Evolutionary conservation across 2,888 invertebrate species (phyloP).

Genomic region (Abrostola triplasia): DNA sequence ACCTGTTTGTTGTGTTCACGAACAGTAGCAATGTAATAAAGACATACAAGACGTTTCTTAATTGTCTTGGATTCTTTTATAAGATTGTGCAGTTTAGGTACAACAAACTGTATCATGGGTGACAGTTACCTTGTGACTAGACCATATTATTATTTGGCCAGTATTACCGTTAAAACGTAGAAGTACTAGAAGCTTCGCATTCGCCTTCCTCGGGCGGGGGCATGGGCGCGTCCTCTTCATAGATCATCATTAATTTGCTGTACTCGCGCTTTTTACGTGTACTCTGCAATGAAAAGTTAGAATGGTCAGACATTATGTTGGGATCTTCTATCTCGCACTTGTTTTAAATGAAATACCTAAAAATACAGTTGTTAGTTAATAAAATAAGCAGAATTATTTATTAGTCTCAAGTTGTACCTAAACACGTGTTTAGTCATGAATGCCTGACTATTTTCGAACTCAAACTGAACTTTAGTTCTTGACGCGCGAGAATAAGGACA

Average conservation of each 20-base stretch:
- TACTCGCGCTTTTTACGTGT: conserved; percentile 77
- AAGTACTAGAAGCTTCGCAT: neutral
- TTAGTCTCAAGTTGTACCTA: too few relatives aligned
- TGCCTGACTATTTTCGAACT: too few relatives aligned
- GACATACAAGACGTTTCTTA: conserved; percentile 2
- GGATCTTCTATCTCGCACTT: too few relatives aligned
- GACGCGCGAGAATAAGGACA: too few relatives aligned
- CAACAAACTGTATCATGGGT: neutral
- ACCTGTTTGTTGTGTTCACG: conserved; percentile 1
- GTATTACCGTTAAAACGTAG: conserved; percentile 2
- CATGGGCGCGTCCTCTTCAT: conserved; percentile 91
- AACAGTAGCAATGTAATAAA: neutral
- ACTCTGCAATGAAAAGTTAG: conserved; percentile 51
- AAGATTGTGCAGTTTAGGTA: conserved; percentile 33
- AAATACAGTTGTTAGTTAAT: too few relatives aligned
- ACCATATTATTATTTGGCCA: neutral
- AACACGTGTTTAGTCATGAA: too few relatives aligned
- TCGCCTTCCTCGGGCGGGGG: conserved; percentile 75
- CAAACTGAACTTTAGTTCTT: too few relatives aligned
- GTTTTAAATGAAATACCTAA: too few relatives aligned
- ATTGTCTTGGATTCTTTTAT: conserved; percentile 19
- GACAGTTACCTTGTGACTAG: conserved; percentile 2
- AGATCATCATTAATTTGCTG: conserved; percentile 90
- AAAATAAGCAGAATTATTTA: too few relatives aligned
- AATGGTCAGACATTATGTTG: neutral